These are phyloP conservation scores for Cryptus viduatorius DNA, from an alignment of 2,888 invertebrate genomes.

Conservation along the genomic window DNA sequence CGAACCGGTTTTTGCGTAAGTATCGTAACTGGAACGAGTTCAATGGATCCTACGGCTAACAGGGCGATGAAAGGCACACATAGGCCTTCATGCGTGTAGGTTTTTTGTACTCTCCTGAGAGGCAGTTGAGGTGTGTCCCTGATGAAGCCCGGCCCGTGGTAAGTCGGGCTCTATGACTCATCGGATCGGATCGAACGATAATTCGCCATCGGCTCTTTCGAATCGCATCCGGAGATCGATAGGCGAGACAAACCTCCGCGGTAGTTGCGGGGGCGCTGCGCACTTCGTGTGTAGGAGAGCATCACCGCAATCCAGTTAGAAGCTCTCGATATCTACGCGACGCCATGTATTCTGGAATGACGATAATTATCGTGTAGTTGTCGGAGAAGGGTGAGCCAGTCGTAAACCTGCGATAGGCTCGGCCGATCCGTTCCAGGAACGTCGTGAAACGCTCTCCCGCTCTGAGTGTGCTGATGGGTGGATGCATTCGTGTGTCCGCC, in stretches of 20 bases:
- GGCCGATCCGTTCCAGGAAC: constrained; percentile 19
- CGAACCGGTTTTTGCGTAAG: background rate
- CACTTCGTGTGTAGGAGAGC: constrained; percentile 5
- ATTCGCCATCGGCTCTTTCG: constrained; percentile 44
- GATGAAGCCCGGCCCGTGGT: constrained; percentile 7
- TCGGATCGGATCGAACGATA: constrained; percentile 23
- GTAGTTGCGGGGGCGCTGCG: constrained; percentile 13
- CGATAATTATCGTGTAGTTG: constrained; percentile 49
- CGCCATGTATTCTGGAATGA: constrained; percentile 27
- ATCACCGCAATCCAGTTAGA: constrained; percentile 25
- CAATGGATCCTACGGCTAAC: constrained; percentile 2
- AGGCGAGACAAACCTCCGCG: constrained; percentile 41
- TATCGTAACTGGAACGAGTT: constrained; percentile 4
- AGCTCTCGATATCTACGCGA: constrained; percentile 32
- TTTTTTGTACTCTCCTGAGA: constrained; percentile 16
- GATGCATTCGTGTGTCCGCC: constrained; percentile 32
- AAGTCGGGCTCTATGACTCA: constrained; percentile 43
- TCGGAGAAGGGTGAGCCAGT: constrained; percentile 26
- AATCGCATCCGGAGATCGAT: constrained; percentile 52
- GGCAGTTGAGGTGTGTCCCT: constrained; percentile 11
- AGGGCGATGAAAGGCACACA: background rate
- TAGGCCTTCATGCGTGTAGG: background rate
- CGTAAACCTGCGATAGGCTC: constrained; percentile 57
- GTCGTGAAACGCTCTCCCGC: constrained; percentile 1
- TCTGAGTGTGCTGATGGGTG: constrained; percentile 1